Evolutionary conservation across 2,797 vertebrate genomes (phyloP), one percentile per base, ranked within the genome.

Genomic region (Periophthalmus magnuspinnatus): DNA sequence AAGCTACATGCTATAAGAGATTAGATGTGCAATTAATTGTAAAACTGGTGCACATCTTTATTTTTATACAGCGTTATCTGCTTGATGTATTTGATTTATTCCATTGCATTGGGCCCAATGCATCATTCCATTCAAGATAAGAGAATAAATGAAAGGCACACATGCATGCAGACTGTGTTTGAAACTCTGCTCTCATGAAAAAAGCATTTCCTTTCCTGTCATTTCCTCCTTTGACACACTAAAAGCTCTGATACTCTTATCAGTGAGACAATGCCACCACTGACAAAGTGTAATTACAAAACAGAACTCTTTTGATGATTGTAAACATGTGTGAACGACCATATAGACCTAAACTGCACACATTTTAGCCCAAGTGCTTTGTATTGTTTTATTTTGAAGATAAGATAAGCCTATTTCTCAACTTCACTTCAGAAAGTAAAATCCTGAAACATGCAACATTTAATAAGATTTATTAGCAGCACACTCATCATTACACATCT

Each of bases 221-320:
- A 79, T 86, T 70, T 77, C 92, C 92, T 90, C 88, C 84, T 67
- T 75, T 32, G 56, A 77, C 56, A 72, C 74, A 79, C 80, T 76
- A 69, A 81, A 82, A 60, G 78, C 62, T 64, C 84, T 81, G 76
- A 77, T 21, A 67, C 67, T 57, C 80, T 83, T 87, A 85, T 64
- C 61, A 64, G 45, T 21, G 38, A 13, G 22, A 16, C 60, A 63
- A 22, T 63, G 60, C 5, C n/a, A 45, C 22, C 74, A 8, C 52
- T 22, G 67, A 66, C 48, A 48, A 72, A 68, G 61, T 66, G 34
- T 33, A 34, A 74, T 62, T 68, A 62, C 24, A 65, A 70, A 36
- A 34, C 33, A 54, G 65, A 22, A 47, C 21, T 17, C 13, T 7
- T 45, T 45, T 63, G 61, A 63, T 28, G 41, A 28, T 48, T 17